Evolutionary conservation across 1,140 invertebrate genomes (phyloP).

Genomic region (Psix sp.): DNA sequence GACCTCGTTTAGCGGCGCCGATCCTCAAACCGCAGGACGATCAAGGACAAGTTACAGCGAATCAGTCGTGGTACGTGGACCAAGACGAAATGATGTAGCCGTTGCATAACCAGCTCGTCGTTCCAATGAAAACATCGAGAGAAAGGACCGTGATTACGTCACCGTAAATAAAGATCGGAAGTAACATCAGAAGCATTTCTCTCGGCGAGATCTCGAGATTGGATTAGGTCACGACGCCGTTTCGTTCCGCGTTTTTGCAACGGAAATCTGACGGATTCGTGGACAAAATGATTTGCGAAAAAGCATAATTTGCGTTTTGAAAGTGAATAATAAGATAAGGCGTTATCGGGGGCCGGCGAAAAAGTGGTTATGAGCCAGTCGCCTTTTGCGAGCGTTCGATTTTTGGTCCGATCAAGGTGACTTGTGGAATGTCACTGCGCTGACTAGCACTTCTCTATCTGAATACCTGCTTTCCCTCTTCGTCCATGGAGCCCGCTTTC

Average conservation of each 20-base stretch:
- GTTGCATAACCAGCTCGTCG: conserved; percentile 50
- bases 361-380: conserved; percentile 12
- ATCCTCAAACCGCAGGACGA: conserved; percentile 31
- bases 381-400: conserved; percentile 13
- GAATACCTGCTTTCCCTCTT: conserved; percentile 63
- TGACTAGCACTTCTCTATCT: conserved; percentile 57
- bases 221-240: conserved; percentile 61
- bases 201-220: conserved; percentile 45
- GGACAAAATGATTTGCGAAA: background rate
- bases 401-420: conserved; percentile 48
- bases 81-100: conserved; percentile 14
- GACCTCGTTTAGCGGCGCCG: conserved; percentile 18
- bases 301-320: too few relatives aligned
- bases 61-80: background rate
- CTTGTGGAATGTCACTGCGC: conserved; percentile 56
- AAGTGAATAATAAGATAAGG: background rate
- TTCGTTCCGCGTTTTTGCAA: conserved; percentile 1
- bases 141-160: conserved; percentile 68
- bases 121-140: conserved; percentile 52
- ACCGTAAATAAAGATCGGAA: conserved; percentile 69
- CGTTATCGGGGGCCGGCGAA: background rate
- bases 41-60: conserved; percentile 28
- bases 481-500: conserved; percentile 64
- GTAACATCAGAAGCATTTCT: conserved; percentile 55
- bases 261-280: conserved; percentile 12